Evolutionary conservation across 2,113 vertebrate species (phyloP), one percentile per base, ranked within the genome.

Genomic region (Acrocephalus arundinaceus): DNA sequence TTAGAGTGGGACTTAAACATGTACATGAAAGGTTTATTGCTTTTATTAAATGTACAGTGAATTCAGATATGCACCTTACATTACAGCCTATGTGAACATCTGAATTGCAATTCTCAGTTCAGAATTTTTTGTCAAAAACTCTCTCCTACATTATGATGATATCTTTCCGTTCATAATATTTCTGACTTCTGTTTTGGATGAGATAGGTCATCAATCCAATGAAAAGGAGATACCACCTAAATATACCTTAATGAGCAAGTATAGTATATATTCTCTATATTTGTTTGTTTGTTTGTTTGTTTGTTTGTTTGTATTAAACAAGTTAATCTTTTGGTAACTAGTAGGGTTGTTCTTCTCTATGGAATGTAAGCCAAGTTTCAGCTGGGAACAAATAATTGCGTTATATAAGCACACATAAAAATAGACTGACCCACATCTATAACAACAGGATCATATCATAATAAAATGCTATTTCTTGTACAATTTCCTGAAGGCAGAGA

Each of bases 371-470:
- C 52, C 83, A 92, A 78, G 14, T 84, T 96, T 93, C 88, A 96
- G 35, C 68, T 86, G 61, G 57, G 83, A 88, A 94, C 72, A 96
- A 94, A 95, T 96, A 94, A 90, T 74, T 89, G 68, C 59, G 39
- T 96, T 94, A 95, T 11, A 81, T 95, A 95, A 96, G 83, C 52
- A 68, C 45, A 52, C 57, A 61, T 75, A 95, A 96, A 96, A 97
- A 94, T 92, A 96, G 92, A 65, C 52, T 93, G 92, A 92, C 88
- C 93, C 92, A 96, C 73, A 96, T 96, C 83, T 93, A 5, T 81
- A 92, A 81, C 76, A 87, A 94, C 65, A 90, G 57, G 52, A 90
- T 85, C 52, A 23, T 70, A 78, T 74, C 57, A 51, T 51, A 90
- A 87, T 84, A 78, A 96, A 93, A 84, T n/a, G 8, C 48, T 74